phyloP scores from a whole-genome alignment of 2,888 invertebrate genomes.

The Trichogramma dendrolimi region DNA sequence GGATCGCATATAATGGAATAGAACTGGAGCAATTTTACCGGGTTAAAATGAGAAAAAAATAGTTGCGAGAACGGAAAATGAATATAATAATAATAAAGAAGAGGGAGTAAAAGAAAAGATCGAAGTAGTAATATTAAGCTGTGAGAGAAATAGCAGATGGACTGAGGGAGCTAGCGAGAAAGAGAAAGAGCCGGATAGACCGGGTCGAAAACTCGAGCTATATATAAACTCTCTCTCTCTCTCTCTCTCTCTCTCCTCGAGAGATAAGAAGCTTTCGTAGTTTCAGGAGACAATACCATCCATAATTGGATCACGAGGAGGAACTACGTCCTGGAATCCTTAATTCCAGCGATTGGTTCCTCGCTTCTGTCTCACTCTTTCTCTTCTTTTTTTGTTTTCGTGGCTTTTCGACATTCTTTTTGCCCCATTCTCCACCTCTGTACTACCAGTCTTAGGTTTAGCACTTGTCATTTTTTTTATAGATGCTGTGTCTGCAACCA shows the following conservation, averaged over 20 bases:
- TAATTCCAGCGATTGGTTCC: slow-evolving; percentile 43
- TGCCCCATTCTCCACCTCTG: not conserved
- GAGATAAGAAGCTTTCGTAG: slow-evolving; percentile 43
- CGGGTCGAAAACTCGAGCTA: too few species aligned
- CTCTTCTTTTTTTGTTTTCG: not conserved
- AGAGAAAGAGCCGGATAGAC: not conserved
- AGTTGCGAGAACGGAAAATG: slow-evolving; percentile 1
- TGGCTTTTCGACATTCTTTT: slow-evolving; percentile 11
- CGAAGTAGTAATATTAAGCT: not conserved
- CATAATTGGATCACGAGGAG: slow-evolving; percentile 45
- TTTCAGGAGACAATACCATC: slow-evolving; percentile 43
- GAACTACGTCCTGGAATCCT: slow-evolving; percentile 40
- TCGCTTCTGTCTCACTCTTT: slow-evolving; percentile 7
- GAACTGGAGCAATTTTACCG: not conserved
- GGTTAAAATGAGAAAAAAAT: slow-evolving; percentile 11
- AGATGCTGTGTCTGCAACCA: too few species aligned
- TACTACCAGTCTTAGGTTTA: too few species aligned
- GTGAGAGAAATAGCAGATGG: slow-evolving; percentile 19
- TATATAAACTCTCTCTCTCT: too few species aligned
- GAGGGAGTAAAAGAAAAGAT: slow-evolving; percentile 9
- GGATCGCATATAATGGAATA: not conserved
- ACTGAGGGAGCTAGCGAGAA: slow-evolving; percentile 1
- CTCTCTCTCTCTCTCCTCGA: not conserved
- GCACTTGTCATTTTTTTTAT: too few species aligned
- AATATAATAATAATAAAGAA: not conserved